These are phyloP conservation scores for Embiotoca jacksoni DNA, from an alignment of 2,113 vertebrate genomes.

Conservation along the genomic window DNA sequence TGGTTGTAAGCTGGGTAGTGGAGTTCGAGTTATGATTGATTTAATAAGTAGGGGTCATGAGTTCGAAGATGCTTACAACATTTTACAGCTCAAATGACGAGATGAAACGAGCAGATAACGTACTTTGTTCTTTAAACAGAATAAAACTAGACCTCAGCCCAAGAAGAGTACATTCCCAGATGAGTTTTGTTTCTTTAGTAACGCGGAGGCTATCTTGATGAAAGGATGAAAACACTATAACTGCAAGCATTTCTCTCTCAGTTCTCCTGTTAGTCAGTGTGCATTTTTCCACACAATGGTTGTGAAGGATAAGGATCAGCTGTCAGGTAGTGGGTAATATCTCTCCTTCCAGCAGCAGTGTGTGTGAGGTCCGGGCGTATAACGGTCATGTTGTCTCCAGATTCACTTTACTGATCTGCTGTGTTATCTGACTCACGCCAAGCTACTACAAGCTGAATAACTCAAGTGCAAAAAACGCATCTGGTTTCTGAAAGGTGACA, in stretches of 20 bases:
- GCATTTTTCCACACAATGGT: slow-evolving; percentile 58
- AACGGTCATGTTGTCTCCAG: slow-evolving; percentile 43
- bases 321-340: slow-evolving; percentile 66
- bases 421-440: slow-evolving; percentile 63
- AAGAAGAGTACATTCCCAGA: background rate
- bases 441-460: slow-evolving; percentile 47
- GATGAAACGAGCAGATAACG: background rate
- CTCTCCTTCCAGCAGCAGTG: slow-evolving; percentile 52
- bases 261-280: slow-evolving; percentile 20
- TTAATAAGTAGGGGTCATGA: too few species aligned
- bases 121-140: too few species aligned
- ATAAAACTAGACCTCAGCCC: slow-evolving; percentile 13
- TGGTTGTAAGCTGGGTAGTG: too few species aligned
- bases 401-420: slow-evolving; percentile 59
- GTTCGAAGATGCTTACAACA: background rate
- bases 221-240: slow-evolving; percentile 47
- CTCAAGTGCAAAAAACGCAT: slow-evolving; percentile 59
- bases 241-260: slow-evolving; percentile 33
- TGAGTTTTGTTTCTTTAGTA: slow-evolving; percentile 31
- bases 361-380: slow-evolving; percentile 79
- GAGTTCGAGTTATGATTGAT: too few species aligned
- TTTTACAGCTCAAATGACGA: background rate
- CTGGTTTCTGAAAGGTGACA: slow-evolving; percentile 33
- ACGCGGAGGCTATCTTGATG: slow-evolving; percentile 35
- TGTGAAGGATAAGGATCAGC: slow-evolving; percentile 71